Conservation (phyloP, 2,888 invertebrate species). For the Limnephilus lunatus region DNA sequence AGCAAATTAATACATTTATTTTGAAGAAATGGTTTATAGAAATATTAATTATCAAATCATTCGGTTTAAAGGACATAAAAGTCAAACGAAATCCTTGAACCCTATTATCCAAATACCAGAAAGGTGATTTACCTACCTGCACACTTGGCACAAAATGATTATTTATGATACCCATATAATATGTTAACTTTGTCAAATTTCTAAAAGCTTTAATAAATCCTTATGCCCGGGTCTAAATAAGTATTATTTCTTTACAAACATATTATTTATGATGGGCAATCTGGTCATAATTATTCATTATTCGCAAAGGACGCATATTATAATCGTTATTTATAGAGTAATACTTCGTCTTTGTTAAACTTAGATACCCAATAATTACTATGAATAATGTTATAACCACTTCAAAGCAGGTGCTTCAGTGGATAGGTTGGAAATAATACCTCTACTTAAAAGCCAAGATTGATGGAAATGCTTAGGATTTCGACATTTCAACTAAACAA, state of each 20-base stretch:
- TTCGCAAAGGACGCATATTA: not conserved
- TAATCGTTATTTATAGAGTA: not conserved
- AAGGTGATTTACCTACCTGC: not conserved
- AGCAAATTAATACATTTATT: not conserved
- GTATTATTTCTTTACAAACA: not conserved
- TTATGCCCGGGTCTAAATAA: too few relatives aligned
- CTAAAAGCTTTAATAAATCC: not conserved
- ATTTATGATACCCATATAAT: not conserved
- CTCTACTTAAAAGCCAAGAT: too few relatives aligned
- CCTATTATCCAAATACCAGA: not conserved
- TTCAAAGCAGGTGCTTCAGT: not conserved
- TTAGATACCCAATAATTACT: not conserved
- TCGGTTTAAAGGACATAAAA: too few relatives aligned
- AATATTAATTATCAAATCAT: not conserved
- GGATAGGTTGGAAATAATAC: not conserved
- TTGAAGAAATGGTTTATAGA: not conserved
- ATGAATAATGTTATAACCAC: not conserved
- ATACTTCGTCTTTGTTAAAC: not conserved
- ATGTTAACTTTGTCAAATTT: not conserved
- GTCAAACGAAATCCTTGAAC: too few relatives aligned
- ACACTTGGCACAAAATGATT: not conserved
- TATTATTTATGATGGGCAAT: not conserved
- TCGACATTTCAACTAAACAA: too few relatives aligned
- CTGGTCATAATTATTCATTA: not conserved
- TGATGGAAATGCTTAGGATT: too few relatives aligned